phyloP scores from a whole-genome alignment of 1,140 invertebrate genomes.

The Drosophila funebris region DNA sequence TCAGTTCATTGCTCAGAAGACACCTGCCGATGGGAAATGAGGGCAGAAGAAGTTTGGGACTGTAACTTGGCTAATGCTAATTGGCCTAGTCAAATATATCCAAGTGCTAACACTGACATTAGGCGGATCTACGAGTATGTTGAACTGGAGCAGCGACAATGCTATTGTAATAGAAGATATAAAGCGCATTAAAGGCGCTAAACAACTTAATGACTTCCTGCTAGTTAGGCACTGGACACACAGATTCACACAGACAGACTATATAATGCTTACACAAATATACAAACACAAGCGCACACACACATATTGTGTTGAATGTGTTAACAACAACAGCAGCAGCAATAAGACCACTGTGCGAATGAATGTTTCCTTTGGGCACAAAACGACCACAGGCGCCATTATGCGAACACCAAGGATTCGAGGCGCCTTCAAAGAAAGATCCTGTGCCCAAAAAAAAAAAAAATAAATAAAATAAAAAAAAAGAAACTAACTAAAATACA shows the following conservation, averaged over 20 bases:
- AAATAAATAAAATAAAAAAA: constrained; percentile 5
- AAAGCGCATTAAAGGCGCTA: constrained; percentile 52
- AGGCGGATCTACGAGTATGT: not conserved
- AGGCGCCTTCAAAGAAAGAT: constrained; percentile 10
- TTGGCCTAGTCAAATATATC: constrained; percentile 26
- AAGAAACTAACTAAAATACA: constrained; percentile 18
- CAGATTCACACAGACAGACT: constrained; percentile 11
- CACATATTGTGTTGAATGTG: constrained; percentile 2
- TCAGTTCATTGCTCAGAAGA: not conserved
- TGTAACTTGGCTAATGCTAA: constrained; percentile 26
- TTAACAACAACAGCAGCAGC: constrained; percentile 36
- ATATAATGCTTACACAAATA: constrained; percentile 21
- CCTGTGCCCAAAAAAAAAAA: not conserved
- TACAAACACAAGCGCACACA: not conserved
- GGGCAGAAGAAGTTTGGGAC: not conserved
- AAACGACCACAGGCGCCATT: constrained; percentile 73
- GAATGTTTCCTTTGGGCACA: constrained; percentile 63
- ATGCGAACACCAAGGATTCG: constrained; percentile 25
- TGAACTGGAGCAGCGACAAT: constrained; percentile 14
- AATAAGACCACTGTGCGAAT: constrained; percentile 67
- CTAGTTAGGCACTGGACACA: constrained; percentile 66
- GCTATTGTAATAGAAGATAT: constrained; percentile 31
- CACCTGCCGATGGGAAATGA: not conserved
- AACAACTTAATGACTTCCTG: constrained; percentile 81
- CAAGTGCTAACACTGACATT: constrained; percentile 18